Evolutionary conservation across 2,113 vertebrate genomes (phyloP).

Genomic region (Buteo buteo): DNA sequence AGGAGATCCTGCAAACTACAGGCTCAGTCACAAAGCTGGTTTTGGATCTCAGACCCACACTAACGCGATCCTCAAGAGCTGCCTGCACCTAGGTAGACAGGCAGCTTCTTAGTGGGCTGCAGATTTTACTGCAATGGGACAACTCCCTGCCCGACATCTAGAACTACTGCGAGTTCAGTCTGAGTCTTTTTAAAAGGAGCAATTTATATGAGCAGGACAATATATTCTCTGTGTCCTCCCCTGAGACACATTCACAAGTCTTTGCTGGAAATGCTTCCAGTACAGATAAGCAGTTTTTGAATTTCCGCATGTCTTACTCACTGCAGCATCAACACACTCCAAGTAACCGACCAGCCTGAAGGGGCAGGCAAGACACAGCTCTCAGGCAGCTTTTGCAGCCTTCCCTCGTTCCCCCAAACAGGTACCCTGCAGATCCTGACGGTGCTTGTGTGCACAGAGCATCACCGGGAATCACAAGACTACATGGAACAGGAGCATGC

Average conservation of each 20-base stretch:
- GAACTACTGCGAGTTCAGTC: neutral
- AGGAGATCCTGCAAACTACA: neutral
- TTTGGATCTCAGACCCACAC: neutral
- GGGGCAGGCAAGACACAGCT: neutral
- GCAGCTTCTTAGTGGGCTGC: neutral
- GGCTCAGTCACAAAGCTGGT: neutral
- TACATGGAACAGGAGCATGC: fast-evolving
- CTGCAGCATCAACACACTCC: neutral
- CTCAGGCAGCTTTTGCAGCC: neutral
- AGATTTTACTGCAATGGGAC: neutral
- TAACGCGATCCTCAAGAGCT: neutral
- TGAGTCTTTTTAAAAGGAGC: neutral
- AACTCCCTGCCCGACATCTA: neutral
- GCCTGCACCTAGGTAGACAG: neutral
- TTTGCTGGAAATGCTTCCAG: neutral
- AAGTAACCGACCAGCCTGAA: neutral
- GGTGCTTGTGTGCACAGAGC: neutral
- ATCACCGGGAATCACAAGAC: neutral
- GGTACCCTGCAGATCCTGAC: neutral
- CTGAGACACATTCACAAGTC: neutral
- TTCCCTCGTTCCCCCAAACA: neutral
- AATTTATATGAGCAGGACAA: neutral
- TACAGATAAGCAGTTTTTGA: neutral
- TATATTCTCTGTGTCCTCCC: neutral
- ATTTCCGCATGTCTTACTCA: neutral